Conservation (phyloP, 37 sponge, comb jelly and placozoan species). For the Chondrosia reniformis region DNA sequence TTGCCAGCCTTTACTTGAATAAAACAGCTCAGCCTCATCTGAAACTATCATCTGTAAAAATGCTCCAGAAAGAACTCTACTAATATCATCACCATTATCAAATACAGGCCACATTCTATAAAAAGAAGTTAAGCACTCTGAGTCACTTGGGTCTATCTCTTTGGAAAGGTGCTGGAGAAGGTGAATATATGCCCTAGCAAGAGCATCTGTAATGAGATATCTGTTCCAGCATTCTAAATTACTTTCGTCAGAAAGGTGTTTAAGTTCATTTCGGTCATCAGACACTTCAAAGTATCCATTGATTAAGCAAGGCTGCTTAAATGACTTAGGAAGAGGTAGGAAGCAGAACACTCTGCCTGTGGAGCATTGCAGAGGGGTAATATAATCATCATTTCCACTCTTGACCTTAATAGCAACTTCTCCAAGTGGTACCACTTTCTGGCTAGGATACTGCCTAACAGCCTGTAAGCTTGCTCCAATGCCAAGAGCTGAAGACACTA, state of each 20-base stretch:
- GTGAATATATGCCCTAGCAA: slow-evolving; percentile 26
- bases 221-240: slow-evolving; percentile 45
- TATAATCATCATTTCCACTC: not conserved
- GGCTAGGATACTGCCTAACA: not conserved
- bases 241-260: slow-evolving; percentile 7
- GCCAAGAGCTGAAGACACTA: not conserved
- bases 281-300: slow-evolving; percentile 60
- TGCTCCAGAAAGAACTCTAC: slow-evolving; percentile 11
- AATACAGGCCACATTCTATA: slow-evolving; percentile 47
- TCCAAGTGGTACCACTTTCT: slow-evolving; percentile 30
- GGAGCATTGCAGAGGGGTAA: slow-evolving; percentile 10
- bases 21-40: not conserved
- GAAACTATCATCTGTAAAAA: not conserved
- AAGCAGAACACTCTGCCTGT: slow-evolving; percentile 52
- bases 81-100: not conserved
- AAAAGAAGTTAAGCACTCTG: slow-evolving; percentile 19
- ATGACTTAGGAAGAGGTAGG: slow-evolving; percentile 48
- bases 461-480: not conserved
- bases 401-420: slow-evolving; percentile 39
- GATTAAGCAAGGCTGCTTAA: slow-evolving; percentile 31
- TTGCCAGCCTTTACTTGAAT: not conserved
- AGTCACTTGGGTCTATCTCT: not conserved
- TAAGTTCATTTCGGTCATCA: slow-evolving; percentile 28
- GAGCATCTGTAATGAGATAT: slow-evolving; percentile 27
- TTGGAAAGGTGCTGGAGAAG: slow-evolving; percentile 14